Evolutionary conservation across 2,888 invertebrate species (phyloP).

Genomic region (Euzophera pinguis): DNA sequence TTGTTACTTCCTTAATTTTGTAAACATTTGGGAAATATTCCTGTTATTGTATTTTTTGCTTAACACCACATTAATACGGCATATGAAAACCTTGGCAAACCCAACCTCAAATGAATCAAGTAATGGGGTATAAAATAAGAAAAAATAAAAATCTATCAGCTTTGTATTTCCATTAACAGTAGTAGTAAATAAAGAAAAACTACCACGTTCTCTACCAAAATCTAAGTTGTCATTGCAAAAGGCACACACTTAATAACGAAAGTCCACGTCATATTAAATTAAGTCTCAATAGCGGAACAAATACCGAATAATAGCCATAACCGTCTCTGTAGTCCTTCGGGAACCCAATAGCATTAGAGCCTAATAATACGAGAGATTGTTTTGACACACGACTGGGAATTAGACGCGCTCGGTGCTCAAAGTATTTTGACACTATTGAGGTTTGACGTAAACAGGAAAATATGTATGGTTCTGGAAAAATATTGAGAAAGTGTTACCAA

Average conservation of each 20-base stretch:
- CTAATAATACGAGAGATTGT: constrained; percentile 12
- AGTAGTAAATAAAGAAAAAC: too few species aligned
- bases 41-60: too few species aligned
- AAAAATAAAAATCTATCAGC: too few species aligned
- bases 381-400: constrained; percentile 8
- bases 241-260: not conserved
- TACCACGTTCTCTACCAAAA: not conserved
- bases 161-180: too few species aligned
- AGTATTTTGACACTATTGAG: not conserved
- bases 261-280: constrained; percentile 2
- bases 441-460: not conserved
- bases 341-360: constrained; percentile 4
- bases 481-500: not conserved
- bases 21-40: too few species aligned
- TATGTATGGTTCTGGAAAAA: not conserved
- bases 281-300: not conserved
- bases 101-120: too few species aligned
- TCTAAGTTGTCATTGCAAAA: not conserved
- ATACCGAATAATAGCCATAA: constrained; percentile 1
- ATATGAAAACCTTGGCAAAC: too few species aligned
- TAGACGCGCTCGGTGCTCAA: not conserved
- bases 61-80: too few species aligned
- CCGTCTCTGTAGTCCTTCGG: not conserved
- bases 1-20: too few species aligned
- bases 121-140: too few species aligned